These are phyloP conservation scores for Hemibagrus wyckioides DNA, from an alignment of 2,113 vertebrate genomes.

Conservation along the genomic window DNA sequence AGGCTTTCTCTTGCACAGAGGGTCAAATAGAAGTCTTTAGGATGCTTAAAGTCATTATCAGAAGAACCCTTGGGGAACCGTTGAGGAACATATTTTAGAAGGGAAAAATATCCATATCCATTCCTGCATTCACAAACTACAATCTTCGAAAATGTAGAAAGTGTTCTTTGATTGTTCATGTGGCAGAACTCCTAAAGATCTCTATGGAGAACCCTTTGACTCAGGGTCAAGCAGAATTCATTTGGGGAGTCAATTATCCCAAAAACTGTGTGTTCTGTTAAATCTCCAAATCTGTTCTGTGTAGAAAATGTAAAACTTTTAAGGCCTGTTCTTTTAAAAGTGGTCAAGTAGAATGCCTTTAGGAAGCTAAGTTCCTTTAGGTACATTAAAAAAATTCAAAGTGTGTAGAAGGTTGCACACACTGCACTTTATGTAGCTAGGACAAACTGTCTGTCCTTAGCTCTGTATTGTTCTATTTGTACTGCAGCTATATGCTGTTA, in stretches of 20 bases:
- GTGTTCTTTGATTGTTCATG: neutral
- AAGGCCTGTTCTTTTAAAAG: neutral
- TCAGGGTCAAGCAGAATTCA: neutral
- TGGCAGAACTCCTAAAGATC: neutral
- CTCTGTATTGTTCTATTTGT: too few species aligned
- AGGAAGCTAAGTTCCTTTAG: neutral
- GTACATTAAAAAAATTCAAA: neutral
- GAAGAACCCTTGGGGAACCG: neutral
- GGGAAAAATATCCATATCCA: neutral
- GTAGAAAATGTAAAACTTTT: neutral
- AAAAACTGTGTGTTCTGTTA: neutral
- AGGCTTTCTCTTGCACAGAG: neutral
- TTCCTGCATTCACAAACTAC: neutral
- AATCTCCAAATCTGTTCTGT: neutral
- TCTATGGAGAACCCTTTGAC: neutral
- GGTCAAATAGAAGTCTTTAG: neutral
- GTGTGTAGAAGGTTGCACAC: neutral
- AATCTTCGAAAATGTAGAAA: neutral
- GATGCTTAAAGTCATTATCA: neutral
- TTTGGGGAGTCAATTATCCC: neutral
- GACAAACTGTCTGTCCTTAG: too few species aligned
- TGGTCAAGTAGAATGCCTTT: neutral
- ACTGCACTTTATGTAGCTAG: too few species aligned
- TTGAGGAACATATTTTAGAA: neutral
- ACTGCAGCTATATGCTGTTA: too few species aligned